phyloP scores from a whole-genome alignment of 2,888 invertebrate genomes.

The Protonemura montana region DNA sequence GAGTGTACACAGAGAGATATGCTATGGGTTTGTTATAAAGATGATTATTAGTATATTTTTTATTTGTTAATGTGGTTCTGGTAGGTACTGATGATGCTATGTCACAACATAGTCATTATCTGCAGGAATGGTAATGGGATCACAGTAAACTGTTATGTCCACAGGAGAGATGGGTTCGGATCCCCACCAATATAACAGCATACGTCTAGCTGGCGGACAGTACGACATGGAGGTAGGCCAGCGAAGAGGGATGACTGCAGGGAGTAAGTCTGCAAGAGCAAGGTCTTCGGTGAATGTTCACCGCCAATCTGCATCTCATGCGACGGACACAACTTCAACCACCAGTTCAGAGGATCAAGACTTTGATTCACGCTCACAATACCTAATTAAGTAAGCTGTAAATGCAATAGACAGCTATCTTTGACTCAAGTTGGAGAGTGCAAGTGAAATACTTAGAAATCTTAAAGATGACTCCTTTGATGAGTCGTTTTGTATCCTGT shows the following conservation, averaged over 20 bases:
- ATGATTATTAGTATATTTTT: too few relatives aligned
- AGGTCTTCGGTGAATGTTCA: not conserved
- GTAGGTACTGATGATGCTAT: too few relatives aligned
- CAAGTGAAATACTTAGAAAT: too few relatives aligned
- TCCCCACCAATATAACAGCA: not conserved
- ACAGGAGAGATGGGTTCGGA: not conserved
- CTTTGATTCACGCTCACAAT: constrained; percentile 34
- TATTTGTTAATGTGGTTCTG: too few relatives aligned
- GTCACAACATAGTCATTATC: too few relatives aligned
- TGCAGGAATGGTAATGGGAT: too few relatives aligned
- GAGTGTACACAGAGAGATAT: not conserved
- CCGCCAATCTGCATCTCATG: constrained; percentile 14
- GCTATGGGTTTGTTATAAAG: too few relatives aligned
- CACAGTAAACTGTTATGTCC: not conserved
- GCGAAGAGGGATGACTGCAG: not conserved
- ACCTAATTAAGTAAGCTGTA: not conserved
- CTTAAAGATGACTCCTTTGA: too few relatives aligned
- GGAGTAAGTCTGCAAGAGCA: not conserved
- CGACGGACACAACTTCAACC: constrained; percentile 41
- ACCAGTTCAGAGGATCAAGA: constrained; percentile 42
- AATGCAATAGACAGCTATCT: too few relatives aligned
- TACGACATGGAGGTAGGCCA: not conserved
- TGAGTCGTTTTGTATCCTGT: not conserved
- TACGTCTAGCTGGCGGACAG: not conserved
- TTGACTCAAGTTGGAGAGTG: too few relatives aligned